Evolutionary conservation across 2,888 invertebrate genomes (phyloP).

Genomic region (Lydus trimaculatus): DNA sequence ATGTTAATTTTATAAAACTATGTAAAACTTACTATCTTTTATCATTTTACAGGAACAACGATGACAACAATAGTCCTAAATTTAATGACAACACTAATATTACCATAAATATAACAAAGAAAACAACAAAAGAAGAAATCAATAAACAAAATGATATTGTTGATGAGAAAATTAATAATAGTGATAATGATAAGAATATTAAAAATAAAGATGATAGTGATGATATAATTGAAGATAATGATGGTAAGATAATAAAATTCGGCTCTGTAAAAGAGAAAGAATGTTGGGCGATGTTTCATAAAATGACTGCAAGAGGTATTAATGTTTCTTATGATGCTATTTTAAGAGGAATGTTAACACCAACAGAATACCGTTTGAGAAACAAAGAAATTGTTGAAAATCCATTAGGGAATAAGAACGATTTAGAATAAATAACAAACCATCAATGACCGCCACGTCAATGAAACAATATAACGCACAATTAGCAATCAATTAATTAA

Average conservation of each 20-base stretch:
- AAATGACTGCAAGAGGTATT: constrained; percentile 74
- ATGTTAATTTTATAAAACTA: not conserved
- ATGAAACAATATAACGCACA: not conserved
- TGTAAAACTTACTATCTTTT: not conserved
- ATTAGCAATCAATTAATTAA: not conserved
- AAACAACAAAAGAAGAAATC: not conserved
- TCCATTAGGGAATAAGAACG: not conserved
- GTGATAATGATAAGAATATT: not conserved
- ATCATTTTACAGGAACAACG: not conserved
- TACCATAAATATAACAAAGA: constrained; percentile 7
- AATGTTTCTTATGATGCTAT: constrained; percentile 74
- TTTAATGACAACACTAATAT: constrained; percentile 4
- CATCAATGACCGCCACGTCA: not conserved
- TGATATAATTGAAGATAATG: constrained; percentile 17
- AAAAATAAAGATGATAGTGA: not conserved
- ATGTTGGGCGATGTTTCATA: constrained; percentile 73
- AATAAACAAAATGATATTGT: not conserved
- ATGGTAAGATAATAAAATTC: constrained; percentile 37
- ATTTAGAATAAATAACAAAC: not conserved
- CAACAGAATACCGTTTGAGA: constrained; percentile 73
- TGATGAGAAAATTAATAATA: not conserved
- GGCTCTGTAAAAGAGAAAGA: constrained; percentile 59
- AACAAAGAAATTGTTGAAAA: constrained; percentile 48
- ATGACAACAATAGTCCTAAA: not conserved
- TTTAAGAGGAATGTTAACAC: constrained; percentile 74